Evolutionary conservation across 1,140 invertebrate genomes (phyloP).

Genomic region (Dryas iulia): DNA sequence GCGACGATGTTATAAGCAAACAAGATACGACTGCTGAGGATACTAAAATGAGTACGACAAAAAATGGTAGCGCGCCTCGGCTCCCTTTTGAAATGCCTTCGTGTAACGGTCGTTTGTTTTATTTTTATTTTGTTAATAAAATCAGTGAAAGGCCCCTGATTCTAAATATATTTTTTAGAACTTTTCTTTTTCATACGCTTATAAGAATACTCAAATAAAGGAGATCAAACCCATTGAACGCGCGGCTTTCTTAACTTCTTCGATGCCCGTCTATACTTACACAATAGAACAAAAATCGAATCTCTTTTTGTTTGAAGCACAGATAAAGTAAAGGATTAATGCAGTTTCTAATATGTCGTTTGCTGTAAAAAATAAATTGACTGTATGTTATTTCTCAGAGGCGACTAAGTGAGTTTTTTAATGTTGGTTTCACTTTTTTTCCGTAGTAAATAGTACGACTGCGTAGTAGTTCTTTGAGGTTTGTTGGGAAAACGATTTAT

Average conservation of each 20-base stretch:
- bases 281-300: background rate
- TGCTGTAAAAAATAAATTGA: background rate
- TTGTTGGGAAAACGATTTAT: background rate
- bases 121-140: conserved; percentile 30
- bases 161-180: background rate
- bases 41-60: conserved; percentile 57
- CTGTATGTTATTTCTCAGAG: background rate
- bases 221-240: background rate
- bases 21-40: conserved; percentile 44
- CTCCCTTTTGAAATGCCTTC: conserved; percentile 54
- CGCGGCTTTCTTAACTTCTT: background rate
- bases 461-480: background rate
- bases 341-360: background rate
- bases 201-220: background rate
- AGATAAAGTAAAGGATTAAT: background rate
- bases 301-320: background rate
- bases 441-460: background rate
- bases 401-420: background rate
- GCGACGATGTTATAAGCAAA: conserved; percentile 46
- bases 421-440: background rate
- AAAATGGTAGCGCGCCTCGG: conserved; percentile 46
- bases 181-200: background rate
- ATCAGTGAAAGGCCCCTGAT: conserved; percentile 16
- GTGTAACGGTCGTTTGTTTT: conserved; percentile 32
- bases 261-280: background rate